Conservation (phyloP, 2,888 invertebrate genomes). For the Nephrotoma flavescens region DNA sequence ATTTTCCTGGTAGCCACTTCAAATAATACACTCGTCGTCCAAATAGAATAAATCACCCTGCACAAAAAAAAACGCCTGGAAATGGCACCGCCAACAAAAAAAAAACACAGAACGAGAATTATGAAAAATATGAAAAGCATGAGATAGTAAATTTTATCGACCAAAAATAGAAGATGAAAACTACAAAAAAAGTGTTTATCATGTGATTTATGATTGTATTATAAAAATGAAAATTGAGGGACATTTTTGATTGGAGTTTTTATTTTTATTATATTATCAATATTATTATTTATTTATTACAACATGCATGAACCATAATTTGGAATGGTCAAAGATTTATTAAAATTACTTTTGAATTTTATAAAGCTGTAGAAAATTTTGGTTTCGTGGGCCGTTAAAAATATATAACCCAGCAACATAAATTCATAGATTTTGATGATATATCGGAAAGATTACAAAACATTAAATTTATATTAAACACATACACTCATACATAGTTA, state of each 20-base stretch:
- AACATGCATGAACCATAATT: background rate
- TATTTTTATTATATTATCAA: background rate
- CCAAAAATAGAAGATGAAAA: background rate
- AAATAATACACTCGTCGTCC: background rate
- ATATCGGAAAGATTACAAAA: no score
- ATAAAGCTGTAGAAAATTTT: background rate
- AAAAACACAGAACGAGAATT: background rate
- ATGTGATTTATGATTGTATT: background rate
- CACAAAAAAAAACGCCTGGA: background rate
- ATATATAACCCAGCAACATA: background rate
- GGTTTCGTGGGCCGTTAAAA: background rate
- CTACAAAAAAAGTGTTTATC: background rate
- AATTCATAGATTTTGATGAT: no score
- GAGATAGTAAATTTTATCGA: background rate
- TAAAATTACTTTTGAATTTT: background rate
- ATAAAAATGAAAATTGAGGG: background rate
- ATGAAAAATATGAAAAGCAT: background rate
- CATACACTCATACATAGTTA: background rate
- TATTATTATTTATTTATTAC: background rate
- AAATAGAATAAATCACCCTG: background rate
- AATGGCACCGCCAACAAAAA: background rate
- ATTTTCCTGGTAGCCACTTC: background rate
- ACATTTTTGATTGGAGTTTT: background rate
- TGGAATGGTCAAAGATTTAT: background rate
- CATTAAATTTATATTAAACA: background rate